Conservation (phyloP, 2,797 vertebrate genomes). For the Monodelphis domestica region DNA sequence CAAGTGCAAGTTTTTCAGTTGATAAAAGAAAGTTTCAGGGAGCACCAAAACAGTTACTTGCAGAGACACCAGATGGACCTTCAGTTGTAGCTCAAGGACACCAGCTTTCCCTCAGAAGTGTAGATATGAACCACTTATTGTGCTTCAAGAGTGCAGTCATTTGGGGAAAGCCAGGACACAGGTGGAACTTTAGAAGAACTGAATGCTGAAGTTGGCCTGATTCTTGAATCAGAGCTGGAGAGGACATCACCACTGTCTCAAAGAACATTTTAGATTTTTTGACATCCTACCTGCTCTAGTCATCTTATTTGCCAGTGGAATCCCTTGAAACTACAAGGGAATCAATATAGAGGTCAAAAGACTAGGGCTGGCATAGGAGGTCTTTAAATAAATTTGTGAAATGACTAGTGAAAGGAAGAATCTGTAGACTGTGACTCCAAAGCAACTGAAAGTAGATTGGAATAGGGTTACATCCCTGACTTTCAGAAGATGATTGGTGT, state of each 20-base stretch:
- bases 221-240: slow-evolving; percentile 35
- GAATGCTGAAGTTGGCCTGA: slow-evolving; percentile 14
- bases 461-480: background rate
- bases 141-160: too few relatives aligned
- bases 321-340: background rate
- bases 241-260: slow-evolving; percentile 22
- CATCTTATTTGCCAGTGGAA: slow-evolving; percentile 9
- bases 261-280: slow-evolving; percentile 23
- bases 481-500: background rate
- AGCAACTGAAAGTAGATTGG: background rate
- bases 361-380: background rate
- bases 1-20: too few relatives aligned
- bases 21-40: too few relatives aligned
- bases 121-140: too few relatives aligned
- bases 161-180: too few relatives aligned
- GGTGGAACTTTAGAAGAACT: too few relatives aligned
- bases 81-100: too few relatives aligned
- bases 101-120: too few relatives aligned
- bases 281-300: background rate
- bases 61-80: too few relatives aligned
- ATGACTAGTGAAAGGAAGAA: background rate
- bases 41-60: too few relatives aligned
- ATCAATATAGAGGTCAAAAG: background rate
- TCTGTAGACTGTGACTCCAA: background rate
- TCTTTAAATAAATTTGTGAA: background rate